These are phyloP conservation scores for Ips nitidus DNA, from an alignment of 1,140 invertebrate genomes.

Conservation along the genomic window DNA sequence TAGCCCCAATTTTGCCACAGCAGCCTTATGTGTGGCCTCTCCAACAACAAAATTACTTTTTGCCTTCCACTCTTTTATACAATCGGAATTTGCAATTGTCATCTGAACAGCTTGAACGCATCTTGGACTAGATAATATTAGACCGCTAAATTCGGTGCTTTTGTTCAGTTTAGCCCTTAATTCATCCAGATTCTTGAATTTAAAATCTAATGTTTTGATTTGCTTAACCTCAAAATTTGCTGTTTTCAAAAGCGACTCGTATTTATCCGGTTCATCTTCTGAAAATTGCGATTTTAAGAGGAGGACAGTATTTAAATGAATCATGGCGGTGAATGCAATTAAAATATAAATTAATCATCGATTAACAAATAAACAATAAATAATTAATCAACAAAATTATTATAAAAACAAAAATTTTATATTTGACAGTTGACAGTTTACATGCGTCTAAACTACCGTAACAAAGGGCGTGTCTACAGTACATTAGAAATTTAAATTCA, in stretches of 20 bases:
- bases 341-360: background rate
- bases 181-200: slow-evolving; percentile 50
- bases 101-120: slow-evolving; percentile 50
- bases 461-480: no score
- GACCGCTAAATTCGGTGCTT: slow-evolving; percentile 46
- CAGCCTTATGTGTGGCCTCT: slow-evolving; percentile 49
- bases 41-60: slow-evolving; percentile 55
- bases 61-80: slow-evolving; percentile 42
- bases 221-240: slow-evolving; percentile 43
- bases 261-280: slow-evolving; percentile 44
- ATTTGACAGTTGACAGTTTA: no score
- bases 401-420: no score
- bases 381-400: no score
- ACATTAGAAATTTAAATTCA: no score
- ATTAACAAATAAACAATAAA: no score
- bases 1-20: slow-evolving; percentile 46
- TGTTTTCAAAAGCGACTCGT: slow-evolving; percentile 40
- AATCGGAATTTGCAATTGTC: slow-evolving; percentile 32
- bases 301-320: slow-evolving; percentile 41
- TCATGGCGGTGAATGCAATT: slow-evolving; percentile 8
- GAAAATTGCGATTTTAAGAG: slow-evolving; percentile 44
- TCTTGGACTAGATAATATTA: slow-evolving; percentile 55
- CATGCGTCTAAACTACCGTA: no score
- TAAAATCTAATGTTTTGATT: slow-evolving; percentile 51
- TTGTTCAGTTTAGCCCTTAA: slow-evolving; percentile 49